A percentile compares a stretch with the other conserved stretches of the same genome.
These are phyloP conservation scores for Otus sunia DNA, from an alignment of 2,113 vertebrate species.

Conservation along the genomic window DNA sequence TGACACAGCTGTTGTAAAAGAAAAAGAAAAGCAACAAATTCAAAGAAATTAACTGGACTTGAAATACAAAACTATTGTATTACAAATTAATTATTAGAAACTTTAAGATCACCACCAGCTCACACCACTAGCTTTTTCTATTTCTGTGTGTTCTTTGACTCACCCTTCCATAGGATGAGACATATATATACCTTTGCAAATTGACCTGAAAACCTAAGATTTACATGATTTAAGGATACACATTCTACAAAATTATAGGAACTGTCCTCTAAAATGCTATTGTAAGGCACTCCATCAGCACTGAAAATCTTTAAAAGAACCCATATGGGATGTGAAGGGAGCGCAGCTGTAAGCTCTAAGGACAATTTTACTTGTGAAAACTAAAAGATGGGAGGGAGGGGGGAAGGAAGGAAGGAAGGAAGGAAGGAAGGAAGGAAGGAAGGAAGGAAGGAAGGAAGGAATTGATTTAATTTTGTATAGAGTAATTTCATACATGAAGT, in stretches of 20 bases:
- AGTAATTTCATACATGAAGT: background rate
- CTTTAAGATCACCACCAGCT: background rate
- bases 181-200: background rate
- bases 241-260: background rate
- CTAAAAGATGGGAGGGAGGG: background rate
- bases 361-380: background rate
- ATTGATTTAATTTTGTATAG: background rate
- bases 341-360: background rate
- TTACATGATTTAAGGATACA: background rate
- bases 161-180: background rate
- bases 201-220: background rate
- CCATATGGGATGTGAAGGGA: background rate
- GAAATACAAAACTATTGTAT: background rate
- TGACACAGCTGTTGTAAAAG: background rate
- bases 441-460: background rate
- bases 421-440: background rate
- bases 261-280: background rate
- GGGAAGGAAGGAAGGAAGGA: no score
- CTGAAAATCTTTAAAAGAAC: background rate
- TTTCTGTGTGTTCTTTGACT: background rate
- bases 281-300: background rate
- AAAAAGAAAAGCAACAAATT: background rate
- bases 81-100: background rate
- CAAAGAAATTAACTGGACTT: background rate
- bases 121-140: background rate